Conservation (phyloP, 2,888 invertebrate genomes). For the Archips crataeganus region DNA sequence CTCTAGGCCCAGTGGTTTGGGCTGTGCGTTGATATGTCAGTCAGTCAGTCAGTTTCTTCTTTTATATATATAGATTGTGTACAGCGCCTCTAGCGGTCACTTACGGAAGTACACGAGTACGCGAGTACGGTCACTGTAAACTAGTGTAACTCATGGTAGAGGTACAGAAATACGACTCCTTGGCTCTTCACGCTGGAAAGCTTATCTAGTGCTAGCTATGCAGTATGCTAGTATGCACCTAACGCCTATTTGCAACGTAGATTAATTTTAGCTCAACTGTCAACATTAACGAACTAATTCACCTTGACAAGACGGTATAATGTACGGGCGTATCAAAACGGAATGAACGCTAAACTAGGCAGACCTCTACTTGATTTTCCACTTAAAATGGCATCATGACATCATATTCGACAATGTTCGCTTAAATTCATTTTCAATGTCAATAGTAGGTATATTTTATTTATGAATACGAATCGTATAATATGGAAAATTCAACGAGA, state of each 20-base stretch:
- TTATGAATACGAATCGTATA: not conserved
- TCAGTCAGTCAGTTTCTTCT: too few relatives aligned
- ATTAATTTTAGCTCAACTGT: constrained; percentile 36
- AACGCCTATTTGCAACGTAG: constrained; percentile 14
- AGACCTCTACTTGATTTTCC: constrained; percentile 8
- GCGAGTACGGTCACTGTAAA: too few relatives aligned
- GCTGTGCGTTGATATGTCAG: too few relatives aligned
- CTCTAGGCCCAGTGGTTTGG: too few relatives aligned
- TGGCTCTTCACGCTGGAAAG: constrained; percentile 35
- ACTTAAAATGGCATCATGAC: constrained; percentile 16
- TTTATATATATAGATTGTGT: too few relatives aligned
- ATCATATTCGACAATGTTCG: not conserved
- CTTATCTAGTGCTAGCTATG: constrained; percentile 31
- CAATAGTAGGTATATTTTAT: not conserved
- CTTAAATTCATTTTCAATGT: not conserved
- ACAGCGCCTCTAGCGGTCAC: too few relatives aligned
- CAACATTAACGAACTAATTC: constrained; percentile 50
- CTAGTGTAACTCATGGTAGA: too few relatives aligned
- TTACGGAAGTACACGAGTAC: too few relatives aligned
- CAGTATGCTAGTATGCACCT: not conserved
- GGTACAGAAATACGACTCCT: constrained; percentile 48
- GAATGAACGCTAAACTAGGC: constrained; percentile 37
- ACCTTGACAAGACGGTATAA: constrained; percentile 53
- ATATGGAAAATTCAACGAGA: constrained; percentile 14
- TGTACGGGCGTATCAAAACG: constrained; percentile 21